These are phyloP conservation scores for Tachystola acroxantha DNA, from an alignment of 2,888 invertebrate species.

Conservation along the genomic window DNA sequence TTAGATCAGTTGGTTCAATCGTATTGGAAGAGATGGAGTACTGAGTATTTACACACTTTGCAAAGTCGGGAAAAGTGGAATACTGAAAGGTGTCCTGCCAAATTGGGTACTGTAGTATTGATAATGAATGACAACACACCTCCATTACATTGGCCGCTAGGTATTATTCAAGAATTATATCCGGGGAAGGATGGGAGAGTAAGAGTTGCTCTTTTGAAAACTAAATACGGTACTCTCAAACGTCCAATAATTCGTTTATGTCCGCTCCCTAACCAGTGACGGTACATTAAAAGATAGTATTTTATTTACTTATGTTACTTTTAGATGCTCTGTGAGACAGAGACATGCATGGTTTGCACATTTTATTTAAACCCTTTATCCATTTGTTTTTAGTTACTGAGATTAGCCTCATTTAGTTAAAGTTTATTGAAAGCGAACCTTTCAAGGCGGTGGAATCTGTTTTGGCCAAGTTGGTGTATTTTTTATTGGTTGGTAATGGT, in stretches of 20 bases:
- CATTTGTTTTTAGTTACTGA: no score
- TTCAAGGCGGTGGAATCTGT: no score
- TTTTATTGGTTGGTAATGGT: no score
- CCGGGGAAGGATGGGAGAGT: constrained; percentile 5
- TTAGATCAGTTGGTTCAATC: constrained; percentile 13
- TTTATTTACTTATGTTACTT: no score
- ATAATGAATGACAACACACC: background rate
- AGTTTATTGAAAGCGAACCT: no score
- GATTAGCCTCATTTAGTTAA: no score
- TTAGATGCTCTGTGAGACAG: no score
- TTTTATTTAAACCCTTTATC: no score
- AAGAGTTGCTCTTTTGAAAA: constrained; percentile 2
- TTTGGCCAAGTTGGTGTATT: no score
- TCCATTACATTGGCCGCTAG: constrained; percentile 8
- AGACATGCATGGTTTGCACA: no score
- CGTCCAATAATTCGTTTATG: background rate
- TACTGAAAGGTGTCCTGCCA: background rate
- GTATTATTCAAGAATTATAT: background rate
- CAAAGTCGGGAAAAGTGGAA: constrained; percentile 11
- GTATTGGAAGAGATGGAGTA: constrained; percentile 7
- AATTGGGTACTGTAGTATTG: background rate
- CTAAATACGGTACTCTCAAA: background rate
- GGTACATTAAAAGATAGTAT: no score
- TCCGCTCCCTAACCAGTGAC: no score
- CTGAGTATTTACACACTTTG: constrained; percentile 9